phyloP scores from a whole-genome alignment of 1,140 invertebrate genomes.

The Neodiprion lecontei region DNA sequence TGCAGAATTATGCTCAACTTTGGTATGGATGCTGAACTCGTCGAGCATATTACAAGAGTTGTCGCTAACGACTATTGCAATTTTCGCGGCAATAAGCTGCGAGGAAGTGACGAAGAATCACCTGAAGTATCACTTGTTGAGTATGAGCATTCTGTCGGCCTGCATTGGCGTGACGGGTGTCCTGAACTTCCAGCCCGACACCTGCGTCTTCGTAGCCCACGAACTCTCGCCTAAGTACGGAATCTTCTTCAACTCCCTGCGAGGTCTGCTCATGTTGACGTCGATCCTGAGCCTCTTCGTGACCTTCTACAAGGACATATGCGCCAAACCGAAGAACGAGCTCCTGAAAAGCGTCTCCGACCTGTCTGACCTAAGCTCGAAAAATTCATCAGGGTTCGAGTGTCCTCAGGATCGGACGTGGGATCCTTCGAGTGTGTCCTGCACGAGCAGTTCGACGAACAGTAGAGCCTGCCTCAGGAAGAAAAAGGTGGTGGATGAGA shows the following conservation, averaged over 20 bases:
- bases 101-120: constrained; percentile 61
- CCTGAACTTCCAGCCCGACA: constrained; percentile 52
- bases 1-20: constrained; percentile 58
- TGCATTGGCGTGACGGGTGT: constrained; percentile 61
- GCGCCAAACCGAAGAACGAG: constrained; percentile 51
- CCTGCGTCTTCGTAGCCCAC: constrained; percentile 60
- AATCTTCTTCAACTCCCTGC: constrained; percentile 60
- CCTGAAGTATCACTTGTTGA: constrained; percentile 64
- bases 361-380: constrained; percentile 54
- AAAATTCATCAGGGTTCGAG: constrained; percentile 54
- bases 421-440: constrained; percentile 54
- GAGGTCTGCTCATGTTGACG: constrained; percentile 50
- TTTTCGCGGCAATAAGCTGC: constrained; percentile 60
- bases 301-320: constrained; percentile 42
- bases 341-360: constrained; percentile 52
- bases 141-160: constrained; percentile 60
- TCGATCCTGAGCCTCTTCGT: constrained; percentile 43
- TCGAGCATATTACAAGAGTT: constrained; percentile 64
- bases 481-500: constrained; percentile 42
- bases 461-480: constrained; percentile 52
- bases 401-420: constrained; percentile 49
- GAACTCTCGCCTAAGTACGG: constrained; percentile 61
- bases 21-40: constrained; percentile 63
- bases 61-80: constrained; percentile 62
- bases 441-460: constrained; percentile 55